Conservation (phyloP, 2,113 vertebrate genomes). For the Myotis brandtii region DNA sequence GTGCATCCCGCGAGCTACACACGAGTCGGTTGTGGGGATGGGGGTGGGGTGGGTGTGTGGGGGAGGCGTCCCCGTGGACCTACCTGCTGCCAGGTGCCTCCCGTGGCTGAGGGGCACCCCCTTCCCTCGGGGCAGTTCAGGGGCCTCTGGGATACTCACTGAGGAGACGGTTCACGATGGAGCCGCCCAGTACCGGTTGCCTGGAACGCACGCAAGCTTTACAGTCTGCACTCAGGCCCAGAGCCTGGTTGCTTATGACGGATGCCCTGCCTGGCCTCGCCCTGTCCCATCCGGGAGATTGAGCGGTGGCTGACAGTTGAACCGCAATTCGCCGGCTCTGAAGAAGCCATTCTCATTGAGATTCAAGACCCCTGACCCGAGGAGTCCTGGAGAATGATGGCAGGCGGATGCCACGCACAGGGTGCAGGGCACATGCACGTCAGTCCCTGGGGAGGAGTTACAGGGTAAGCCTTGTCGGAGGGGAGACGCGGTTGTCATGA, state of each 20-base stretch:
- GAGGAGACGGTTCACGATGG: conserved; percentile 72
- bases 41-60: too few relatives aligned
- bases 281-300: conserved; percentile 82
- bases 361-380: conserved; percentile 77
- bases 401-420: conserved; percentile 42
- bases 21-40: not conserved
- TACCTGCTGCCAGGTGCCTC: not conserved
- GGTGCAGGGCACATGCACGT: conserved; percentile 59
- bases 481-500: conserved; percentile 68
- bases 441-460: conserved; percentile 64
- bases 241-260: conserved; percentile 79
- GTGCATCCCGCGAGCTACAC: not conserved
- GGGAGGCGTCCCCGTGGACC: not conserved
- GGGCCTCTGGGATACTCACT: conserved; percentile 75
- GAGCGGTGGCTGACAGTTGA: conserved; percentile 74
- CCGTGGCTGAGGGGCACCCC: not conserved
- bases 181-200: conserved; percentile 77
- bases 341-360: conserved; percentile 77
- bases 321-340: conserved; percentile 74
- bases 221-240: conserved; percentile 80
- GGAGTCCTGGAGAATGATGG: conserved; percentile 59
- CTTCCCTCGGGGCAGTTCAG: conserved; percentile 44
- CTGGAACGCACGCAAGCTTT: conserved; percentile 79
- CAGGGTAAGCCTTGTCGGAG: conserved; percentile 9
- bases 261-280: conserved; percentile 82